phyloP scores from a whole-genome alignment of 1,140 invertebrate genomes.

The Trachymyrmex cornetzi region DNA sequence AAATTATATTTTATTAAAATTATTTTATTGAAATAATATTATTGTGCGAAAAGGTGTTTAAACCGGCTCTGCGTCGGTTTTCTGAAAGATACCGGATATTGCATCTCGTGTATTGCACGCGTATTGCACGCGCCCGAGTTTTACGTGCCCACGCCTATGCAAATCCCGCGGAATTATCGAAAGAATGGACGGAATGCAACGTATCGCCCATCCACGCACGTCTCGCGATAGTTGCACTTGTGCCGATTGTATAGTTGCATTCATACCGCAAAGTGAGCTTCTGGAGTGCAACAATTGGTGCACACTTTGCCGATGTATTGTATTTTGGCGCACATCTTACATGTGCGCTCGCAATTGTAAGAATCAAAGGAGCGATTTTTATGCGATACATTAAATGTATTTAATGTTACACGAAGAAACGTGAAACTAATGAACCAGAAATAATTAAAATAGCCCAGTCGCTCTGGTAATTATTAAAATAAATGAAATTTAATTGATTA shows the following conservation, averaged over 20 bases:
- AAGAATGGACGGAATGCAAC: constrained; percentile 54
- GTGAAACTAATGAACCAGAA: not conserved
- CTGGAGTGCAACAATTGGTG: not conserved
- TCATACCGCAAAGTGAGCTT: not conserved
- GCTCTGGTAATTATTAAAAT: not conserved
- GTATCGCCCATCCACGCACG: constrained; percentile 54
- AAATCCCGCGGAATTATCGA: constrained; percentile 63
- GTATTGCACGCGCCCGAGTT: constrained; percentile 38
- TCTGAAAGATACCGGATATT: constrained; percentile 28
- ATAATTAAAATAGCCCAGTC: not conserved
- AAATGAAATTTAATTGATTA: not conserved
- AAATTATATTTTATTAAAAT: not conserved
- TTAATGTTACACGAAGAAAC: not conserved
- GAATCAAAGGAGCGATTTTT: not conserved
- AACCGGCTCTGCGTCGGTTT: not conserved
- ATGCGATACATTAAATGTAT: not conserved
- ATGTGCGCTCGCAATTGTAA: not conserved
- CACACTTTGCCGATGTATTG: not conserved
- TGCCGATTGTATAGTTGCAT: constrained; percentile 45
- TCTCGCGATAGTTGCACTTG: constrained; percentile 56
- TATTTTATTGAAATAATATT: not conserved
- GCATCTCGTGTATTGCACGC: not conserved
- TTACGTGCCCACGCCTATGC: constrained; percentile 40
- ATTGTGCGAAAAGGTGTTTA: not conserved
- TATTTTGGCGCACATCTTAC: constrained; percentile 9